Conservation (phyloP, 1,140 invertebrate genomes). For the Cydia splendana region DNA sequence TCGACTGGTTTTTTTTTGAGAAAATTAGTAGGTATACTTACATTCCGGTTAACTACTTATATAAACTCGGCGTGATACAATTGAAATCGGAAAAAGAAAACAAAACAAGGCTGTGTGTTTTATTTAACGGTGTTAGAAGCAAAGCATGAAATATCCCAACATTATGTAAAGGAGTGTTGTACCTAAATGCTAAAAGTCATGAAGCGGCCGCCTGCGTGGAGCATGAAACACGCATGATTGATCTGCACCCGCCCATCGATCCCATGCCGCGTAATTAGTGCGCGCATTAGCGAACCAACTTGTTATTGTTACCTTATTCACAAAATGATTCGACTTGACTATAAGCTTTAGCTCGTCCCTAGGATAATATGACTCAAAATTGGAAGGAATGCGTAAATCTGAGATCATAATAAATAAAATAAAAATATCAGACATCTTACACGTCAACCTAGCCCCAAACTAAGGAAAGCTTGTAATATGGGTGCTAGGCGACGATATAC, state of each 20-base stretch:
- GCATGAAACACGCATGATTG: conserved; percentile 6
- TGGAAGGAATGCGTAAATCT: too few species aligned
- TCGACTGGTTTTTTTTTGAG: too few species aligned
- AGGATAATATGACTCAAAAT: background rate
- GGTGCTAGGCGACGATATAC: too few species aligned
- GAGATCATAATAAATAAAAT: too few species aligned
- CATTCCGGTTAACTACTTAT: too few species aligned
- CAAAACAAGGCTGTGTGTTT: too few species aligned
- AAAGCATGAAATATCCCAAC: background rate
- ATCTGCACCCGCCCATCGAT: conserved; percentile 4
- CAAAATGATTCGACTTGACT: background rate
- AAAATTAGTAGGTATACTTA: too few species aligned
- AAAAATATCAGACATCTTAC: too few species aligned
- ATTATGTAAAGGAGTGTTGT: background rate
- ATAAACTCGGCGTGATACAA: too few species aligned
- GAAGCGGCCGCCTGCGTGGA: background rate
- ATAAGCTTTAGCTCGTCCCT: background rate
- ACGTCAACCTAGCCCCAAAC: too few species aligned
- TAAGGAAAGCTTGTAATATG: too few species aligned
- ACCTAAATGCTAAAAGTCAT: background rate
- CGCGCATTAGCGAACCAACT: background rate
- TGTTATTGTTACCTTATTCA: background rate
- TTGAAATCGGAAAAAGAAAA: too few species aligned
- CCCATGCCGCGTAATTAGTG: conserved; percentile 12
- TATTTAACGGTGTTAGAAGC: background rate